These are phyloP conservation scores for Notolabrus celidotus DNA, from an alignment of 2,797 vertebrate species.

Conservation along the genomic window DNA sequence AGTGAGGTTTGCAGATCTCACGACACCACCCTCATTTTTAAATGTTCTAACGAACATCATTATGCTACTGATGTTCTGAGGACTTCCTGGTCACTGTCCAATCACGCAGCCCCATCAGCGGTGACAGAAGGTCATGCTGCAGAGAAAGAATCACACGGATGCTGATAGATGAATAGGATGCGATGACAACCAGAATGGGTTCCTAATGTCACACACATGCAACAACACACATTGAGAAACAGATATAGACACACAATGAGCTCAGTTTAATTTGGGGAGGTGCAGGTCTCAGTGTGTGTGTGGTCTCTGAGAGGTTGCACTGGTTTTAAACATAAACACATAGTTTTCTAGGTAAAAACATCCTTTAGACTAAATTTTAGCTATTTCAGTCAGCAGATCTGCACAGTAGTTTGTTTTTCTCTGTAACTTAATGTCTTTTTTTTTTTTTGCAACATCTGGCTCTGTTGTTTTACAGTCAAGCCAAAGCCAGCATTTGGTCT, in stretches of 20 bases:
- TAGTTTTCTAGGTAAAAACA: conserved; percentile 1
- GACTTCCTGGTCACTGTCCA: conserved; percentile 52
- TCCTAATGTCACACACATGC: conserved; percentile 48
- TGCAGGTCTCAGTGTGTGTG: conserved; percentile 10
- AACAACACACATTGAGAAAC: conserved; percentile 9
- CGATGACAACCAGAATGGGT: conserved; percentile 60
- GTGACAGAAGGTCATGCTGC: conserved; percentile 37
- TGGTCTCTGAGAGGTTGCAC: conserved; percentile 4
- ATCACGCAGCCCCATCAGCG: conserved; percentile 43
- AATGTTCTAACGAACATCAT: conserved; percentile 33
- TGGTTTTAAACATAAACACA: conserved; percentile 9
- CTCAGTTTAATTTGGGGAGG: neutral
- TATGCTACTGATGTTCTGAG: conserved; percentile 56
- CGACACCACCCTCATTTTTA: conserved; percentile 26
- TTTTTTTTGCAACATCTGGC: conserved; percentile 62
- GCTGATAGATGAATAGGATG: conserved; percentile 41
- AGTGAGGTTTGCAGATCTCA: conserved; percentile 57
- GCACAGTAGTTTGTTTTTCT: conserved; percentile 55
- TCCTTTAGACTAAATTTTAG: conserved; percentile 13
- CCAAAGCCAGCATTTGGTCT: conserved; percentile 34
- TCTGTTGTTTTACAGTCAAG: conserved; percentile 50
- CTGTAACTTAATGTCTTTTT: conserved; percentile 38
- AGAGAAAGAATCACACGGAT: conserved; percentile 49
- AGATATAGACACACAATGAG: neutral
- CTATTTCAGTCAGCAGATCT: conserved; percentile 20